Evolutionary conservation across 2,888 invertebrate genomes (phyloP), one percentile per base, ranked within the genome.

Genomic region (Campaea margaritaria): DNA sequence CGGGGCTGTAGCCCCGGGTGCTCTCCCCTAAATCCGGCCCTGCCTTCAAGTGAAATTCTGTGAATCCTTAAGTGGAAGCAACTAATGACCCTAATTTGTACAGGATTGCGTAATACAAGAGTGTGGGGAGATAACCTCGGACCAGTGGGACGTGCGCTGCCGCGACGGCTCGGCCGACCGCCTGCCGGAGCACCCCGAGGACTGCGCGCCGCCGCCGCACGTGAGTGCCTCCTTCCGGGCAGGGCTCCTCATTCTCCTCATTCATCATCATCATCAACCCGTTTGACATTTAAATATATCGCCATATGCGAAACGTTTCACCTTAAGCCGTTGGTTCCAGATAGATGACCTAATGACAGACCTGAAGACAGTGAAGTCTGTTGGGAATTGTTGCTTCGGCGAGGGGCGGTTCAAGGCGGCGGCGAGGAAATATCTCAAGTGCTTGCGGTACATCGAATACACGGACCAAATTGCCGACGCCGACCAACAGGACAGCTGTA

Each of bases 101-200:
- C 78, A 96, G 95, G 92, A 93, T 7, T 96, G 96, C 74, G 69
- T 93, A 39, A 95, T 97, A 66, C 86, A 84, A 41, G 93, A 97
- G 70, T 97, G 97, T 77, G 98, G 97, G 0, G 96, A 97, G 69
- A 86, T 89, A 94, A 52, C 65, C 3, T 79, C 73, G 2, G 91
- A 93, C 58, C 88, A 93, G 64, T 96, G 96, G 95, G 94, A 94
- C 48, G 87, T 95, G 21, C 87, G 89, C 59, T 96, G 96, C 76
- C 89, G 89, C 49, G 97, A 97, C 78, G 96, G 94, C 27, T 95
- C 96, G 0, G 85, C 87, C 8, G 97, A 98, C 82, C 78, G 87
- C 5, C 94, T 95, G 77, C 96, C 97, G 0, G 95, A 96, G 4
- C 96, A 94, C 88, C 97, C 97, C 0, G 94, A 94, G 60, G 98